Evolutionary conservation across 1,140 invertebrate genomes (phyloP), one percentile per base, ranked within the genome.

Genomic region (Drosophila kikkawai): DNA sequence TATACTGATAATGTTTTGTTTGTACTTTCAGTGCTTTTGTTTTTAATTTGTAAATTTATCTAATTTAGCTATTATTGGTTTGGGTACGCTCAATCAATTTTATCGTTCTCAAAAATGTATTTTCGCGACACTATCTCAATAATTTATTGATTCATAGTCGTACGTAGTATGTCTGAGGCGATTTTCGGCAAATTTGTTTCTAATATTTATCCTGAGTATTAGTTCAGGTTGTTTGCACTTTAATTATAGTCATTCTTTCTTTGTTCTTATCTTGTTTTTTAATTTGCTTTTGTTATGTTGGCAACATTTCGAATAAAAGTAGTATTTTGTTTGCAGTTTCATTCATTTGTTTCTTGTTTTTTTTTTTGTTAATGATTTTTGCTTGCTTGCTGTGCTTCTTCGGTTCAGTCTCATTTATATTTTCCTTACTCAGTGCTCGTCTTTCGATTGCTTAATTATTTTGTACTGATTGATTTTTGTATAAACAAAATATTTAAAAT

Each of bases 401-500:
- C 44, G 45, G 45, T 73, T 79, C 47, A 67, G 61, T 64, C 51
- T 66, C 69, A 61, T 60, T 44, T 45, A 37, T 45, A 44, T 37
- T 45, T 53, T 59, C 53, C 47, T 75, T 70, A 65, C 70, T 75
- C 32, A 36, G 19, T 48, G 11, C 68, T 53, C 12, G 39, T 39
- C n/a, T 74, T 69, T 75, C 55, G 45, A 63, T 78, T 58, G 65
- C 79, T 86, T 78, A 81, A 80, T 55, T 74, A 74, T 47, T 55
- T 64, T 80, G 75, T 68, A 73, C 57, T 73, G 58, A 67, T 83
- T 82, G 69, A 69, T 44, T 71, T 78, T 73, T 59, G 47, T 65
- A 58, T 68, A 81, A 88, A 90, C 80, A 88, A 81, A 86, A 84
- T 80, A 90, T 73, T 79, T 79, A 4, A 87, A 87, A 87, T 87